These are phyloP conservation scores for Drosophila insularis DNA, from an alignment of 1,140 invertebrate genomes.

Conservation along the genomic window DNA sequence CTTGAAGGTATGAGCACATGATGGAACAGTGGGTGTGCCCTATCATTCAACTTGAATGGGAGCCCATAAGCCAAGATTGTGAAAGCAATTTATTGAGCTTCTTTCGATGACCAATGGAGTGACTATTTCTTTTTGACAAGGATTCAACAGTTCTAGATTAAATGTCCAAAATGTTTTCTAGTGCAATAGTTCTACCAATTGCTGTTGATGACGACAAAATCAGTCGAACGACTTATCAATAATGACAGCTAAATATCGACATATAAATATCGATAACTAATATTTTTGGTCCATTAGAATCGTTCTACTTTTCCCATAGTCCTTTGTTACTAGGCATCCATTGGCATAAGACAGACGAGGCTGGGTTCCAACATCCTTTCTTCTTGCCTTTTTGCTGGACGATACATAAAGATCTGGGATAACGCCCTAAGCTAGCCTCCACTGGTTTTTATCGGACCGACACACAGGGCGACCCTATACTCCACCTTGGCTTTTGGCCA, in stretches of 20 bases:
- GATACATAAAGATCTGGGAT: constrained; percentile 2
- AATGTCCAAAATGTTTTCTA: too few relatives aligned
- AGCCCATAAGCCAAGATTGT: neutral
- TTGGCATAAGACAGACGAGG: constrained; percentile 14
- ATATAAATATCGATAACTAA: neutral
- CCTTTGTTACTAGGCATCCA: neutral
- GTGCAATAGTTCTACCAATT: too few relatives aligned
- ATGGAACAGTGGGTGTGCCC: constrained; percentile 31
- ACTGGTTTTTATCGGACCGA: constrained; percentile 30
- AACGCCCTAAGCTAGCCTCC: constrained; percentile 12
- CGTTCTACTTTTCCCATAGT: neutral
- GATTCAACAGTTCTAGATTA: too few relatives aligned
- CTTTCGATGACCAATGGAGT: neutral
- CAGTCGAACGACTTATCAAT: too few relatives aligned
- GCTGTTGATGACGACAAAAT: too few relatives aligned
- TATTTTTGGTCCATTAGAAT: neutral
- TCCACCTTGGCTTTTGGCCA: constrained; percentile 53
- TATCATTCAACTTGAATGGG: neutral
- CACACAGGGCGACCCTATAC: constrained; percentile 26
- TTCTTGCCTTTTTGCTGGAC: neutral
- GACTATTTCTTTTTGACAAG: too few relatives aligned
- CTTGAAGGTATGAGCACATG: constrained; percentile 13
- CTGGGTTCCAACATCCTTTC: constrained; percentile 2
- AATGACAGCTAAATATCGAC: too few relatives aligned
- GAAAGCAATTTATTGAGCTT: neutral